Evolutionary conservation across 2,797 vertebrate genomes (phyloP), one percentile per base, ranked within the genome.

Genomic region (Tachyglossus aculeatus): DNA sequence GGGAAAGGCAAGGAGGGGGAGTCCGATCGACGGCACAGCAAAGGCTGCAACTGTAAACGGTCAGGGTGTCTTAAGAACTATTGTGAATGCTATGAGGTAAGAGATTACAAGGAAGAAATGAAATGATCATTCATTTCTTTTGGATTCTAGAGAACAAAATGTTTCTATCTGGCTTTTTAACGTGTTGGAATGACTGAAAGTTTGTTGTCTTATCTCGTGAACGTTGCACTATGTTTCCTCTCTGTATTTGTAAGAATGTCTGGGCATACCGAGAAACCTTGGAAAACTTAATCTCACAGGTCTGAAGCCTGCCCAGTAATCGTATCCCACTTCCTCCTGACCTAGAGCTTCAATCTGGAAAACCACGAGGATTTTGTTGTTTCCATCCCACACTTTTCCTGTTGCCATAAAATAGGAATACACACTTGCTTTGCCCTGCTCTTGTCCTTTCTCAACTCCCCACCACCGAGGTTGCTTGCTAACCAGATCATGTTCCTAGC

Each of bases 41-140:
- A 99, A 90, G 97, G 98, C 13, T 99, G 97, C 82, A 99, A 99
- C 82, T 99, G 98, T 89, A 99, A 99, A 69, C 95, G 98, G 7
- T 99, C 98, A 0, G 98, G 98, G 59, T 99, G 98, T 82, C 92
- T 99, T 83, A 99, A 99, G 89, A 99, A 99, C 91, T 99, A 99
- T 92, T 99, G 98, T 64, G 98, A 99, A 88, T 99, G 98, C 87
- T 99, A 99, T 3, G 97, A 99, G 96, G 97, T 98, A 85, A 6
- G 89, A 39, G 25, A 19, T n/a, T 47, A 19, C 4, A 2, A 32
- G 6, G 15, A 61, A 31, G 34, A 25, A 9, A n/a, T 14, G 22
- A 33, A 24, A 29, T 11, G 5, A 18, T 19, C 9, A 5, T 37
- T 48, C 39, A 55, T 22, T 27, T 52, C 9, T 18, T n/a, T 27